Conservation (phyloP, 2,113 vertebrate species). For the Periophthalmodon schlosseri region DNA sequence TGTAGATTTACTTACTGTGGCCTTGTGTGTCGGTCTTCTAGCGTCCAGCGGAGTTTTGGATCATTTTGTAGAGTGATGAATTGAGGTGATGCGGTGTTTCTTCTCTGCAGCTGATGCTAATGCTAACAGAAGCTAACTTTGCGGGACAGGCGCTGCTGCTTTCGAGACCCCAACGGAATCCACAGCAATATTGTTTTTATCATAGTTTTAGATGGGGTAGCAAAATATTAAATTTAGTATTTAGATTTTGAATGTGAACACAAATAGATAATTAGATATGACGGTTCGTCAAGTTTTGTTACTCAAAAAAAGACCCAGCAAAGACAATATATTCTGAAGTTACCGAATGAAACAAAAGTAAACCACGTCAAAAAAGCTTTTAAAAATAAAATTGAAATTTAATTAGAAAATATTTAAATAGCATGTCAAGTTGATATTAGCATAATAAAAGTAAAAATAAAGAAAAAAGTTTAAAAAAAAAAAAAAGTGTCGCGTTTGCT, state of each 20-base stretch:
- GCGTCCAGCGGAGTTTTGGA: conserved; percentile 12
- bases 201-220: background rate
- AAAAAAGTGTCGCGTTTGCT: background rate
- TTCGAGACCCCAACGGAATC: conserved; percentile 36
- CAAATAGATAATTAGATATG: background rate
- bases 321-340: too few relatives aligned
- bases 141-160: conserved; percentile 42
- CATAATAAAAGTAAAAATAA: background rate
- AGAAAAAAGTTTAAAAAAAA: background rate
- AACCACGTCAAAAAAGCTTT: background rate
- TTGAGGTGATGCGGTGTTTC: conserved; percentile 40
- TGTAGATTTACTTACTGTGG: conserved; percentile 35
- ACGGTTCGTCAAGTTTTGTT: background rate
- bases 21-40: background rate
- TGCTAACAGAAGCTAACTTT: conserved; percentile 58
- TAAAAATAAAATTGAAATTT: background rate
- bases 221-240: background rate
- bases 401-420: background rate
- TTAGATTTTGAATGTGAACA: background rate
- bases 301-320: too few relatives aligned
- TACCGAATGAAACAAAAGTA: background rate
- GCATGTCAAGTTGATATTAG: background rate
- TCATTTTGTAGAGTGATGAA: conserved; percentile 18
- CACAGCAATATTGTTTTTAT: background rate
- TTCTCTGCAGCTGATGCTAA: conserved; percentile 28